These are phyloP conservation scores for Elaphurus davidianus DNA, from an alignment of 2,113 vertebrate species.

Conservation along the genomic window DNA sequence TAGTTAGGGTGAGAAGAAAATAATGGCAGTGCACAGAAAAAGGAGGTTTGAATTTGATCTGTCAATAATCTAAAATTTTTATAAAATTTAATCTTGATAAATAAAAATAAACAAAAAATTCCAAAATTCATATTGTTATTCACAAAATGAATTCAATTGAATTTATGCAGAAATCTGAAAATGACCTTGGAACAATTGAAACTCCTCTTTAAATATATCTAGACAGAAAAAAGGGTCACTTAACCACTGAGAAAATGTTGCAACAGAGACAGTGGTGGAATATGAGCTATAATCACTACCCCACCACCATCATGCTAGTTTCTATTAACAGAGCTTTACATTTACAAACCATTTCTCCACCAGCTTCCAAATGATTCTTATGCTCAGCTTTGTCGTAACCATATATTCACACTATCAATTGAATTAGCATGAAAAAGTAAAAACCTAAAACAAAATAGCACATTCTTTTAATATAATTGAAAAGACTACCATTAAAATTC, in stretches of 20 bases:
- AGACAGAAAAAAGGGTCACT: slow-evolving; percentile 2
- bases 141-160: neutral
- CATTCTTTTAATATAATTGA: neutral
- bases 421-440: neutral
- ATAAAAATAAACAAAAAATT: neutral
- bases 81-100: neutral
- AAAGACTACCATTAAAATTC: neutral
- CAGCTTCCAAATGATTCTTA: neutral
- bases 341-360: neutral
- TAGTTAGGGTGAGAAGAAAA: neutral
- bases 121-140: neutral
- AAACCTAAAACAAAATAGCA: neutral
- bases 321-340: neutral
- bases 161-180: slow-evolving; percentile 5
- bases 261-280: neutral
- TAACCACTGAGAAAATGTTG: neutral
- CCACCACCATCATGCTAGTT: neutral
- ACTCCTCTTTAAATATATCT: slow-evolving; percentile 21
- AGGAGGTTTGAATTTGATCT: neutral
- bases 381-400: neutral
- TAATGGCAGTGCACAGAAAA: neutral
- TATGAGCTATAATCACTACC: neutral
- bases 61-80: neutral
- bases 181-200: slow-evolving; percentile 23
- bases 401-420: neutral